Base-by-base conservation (phyloP, 1,140 invertebrate species). In the Drosophila melanica region DNA sequence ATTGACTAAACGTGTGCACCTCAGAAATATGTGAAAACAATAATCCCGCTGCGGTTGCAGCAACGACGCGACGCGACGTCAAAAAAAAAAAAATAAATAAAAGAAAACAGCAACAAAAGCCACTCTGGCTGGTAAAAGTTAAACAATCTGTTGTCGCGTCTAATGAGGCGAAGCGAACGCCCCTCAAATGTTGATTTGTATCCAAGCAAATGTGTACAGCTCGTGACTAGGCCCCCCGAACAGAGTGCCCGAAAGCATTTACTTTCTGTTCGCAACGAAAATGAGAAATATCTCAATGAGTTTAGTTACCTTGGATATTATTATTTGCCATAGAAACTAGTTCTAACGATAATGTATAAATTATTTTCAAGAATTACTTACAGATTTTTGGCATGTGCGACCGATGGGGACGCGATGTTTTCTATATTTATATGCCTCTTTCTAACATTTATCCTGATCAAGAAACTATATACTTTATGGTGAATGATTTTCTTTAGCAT, bases 1-100 rank as follows among this genome's bases (percentile, higher is more conserved):
- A 81, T 77, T 44, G 62, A 50, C 68, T 55, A 87, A 87, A 87
- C 82, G 84, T 87, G 70, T 63, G 58, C 59, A 44, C 68, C 75
- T 72, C 62, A 79, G 77, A 81, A 86, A 86, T 86, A 85, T 86
- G 81, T 76, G 84, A 82, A 86, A 87, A 86, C 81, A 84, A 84
- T 77, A 85, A 85, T 65, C 23, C 39, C 47, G 20, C 48, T 50
- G 8, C 20, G 23, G 75, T 41, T 51, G 47, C 48, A 44, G 20
- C 57, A 35, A 59, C 30, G 20, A 3, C 20, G 20, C 30, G 20
- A 3, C 20, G 20, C 20, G 2, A 23, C 20, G 8, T 33, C 10
- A 63, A 59, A 63, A 63, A 47, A 63, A 59, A 63, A 63, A 47
- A 9, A 11, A 42, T 11, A 7, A 37, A 44, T 48, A 37, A 54